Conservation (phyloP, 2,797 vertebrate species). For the Sebastes taczanowskii region DNA sequence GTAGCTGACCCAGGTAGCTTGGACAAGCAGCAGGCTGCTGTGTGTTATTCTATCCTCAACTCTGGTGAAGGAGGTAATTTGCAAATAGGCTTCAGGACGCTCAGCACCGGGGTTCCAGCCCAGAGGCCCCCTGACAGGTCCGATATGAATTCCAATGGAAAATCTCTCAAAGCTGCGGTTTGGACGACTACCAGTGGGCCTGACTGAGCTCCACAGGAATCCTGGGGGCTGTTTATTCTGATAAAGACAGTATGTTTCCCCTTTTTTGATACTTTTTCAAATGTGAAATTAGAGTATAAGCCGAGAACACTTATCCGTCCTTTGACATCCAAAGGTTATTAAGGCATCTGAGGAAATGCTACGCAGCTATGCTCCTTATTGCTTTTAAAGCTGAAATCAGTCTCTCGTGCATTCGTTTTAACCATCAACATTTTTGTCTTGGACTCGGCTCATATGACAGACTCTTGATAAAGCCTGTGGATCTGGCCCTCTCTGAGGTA, state of each 20-base stretch:
- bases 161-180: conserved; percentile 62
- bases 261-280: conserved; percentile 3
- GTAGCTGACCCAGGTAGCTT: conserved; percentile 69
- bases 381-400: conserved; percentile 29
- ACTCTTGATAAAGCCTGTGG: conserved; percentile 21
- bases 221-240: conserved; percentile 37
- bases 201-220: conserved; percentile 35
- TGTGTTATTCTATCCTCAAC: conserved; percentile 69
- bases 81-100: conserved; percentile 63
- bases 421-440: conserved; percentile 35
- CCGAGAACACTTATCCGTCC: neutral
- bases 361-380: neutral
- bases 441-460: conserved; percentile 4
- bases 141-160: conserved; percentile 67
- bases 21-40: conserved; percentile 48
- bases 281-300: conserved; percentile 6
- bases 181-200: conserved; percentile 61
- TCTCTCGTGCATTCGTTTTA: conserved; percentile 26
- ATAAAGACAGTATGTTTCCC: conserved; percentile 44
- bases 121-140: conserved; percentile 60
- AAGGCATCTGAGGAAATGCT: neutral
- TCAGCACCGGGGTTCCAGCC: conserved; percentile 45
- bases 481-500: neutral
- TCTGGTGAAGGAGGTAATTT: conserved; percentile 65
- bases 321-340: conserved; percentile 20